Base-by-base conservation (phyloP, 2,797 vertebrate species). In the Coccyzus lansbergi region DNA sequence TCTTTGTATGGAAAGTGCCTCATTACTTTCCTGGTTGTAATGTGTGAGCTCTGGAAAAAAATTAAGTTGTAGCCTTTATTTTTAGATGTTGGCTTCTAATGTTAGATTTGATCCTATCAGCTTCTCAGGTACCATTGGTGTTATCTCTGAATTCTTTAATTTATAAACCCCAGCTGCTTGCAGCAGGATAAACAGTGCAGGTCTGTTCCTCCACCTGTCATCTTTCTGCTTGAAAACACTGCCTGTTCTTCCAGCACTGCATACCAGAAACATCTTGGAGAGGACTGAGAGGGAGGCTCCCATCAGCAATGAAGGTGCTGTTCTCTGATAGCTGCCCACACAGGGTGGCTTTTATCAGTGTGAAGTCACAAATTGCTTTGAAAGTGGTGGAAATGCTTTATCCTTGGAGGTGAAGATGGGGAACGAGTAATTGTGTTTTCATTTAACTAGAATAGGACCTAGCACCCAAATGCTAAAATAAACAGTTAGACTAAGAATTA, bases 241-340 rank as follows among this genome's bases (percentile, higher is more conserved):
- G 28, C 6, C 25, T 0, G 0, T 53, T 22, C 51, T 59, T 64
- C 36, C 10, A 33, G 38, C 18, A 18, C 9, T 1, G 1, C 44
- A 17, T 0, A 0, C 15, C 1, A 0, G 29, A 59, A 64, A 34
- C 25, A 25, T 18, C 63, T 82, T 2, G 0, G 52, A 67, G 31
- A 78, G 16, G 28, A 48, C 19, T 1, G 1, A 42, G 24, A 51
- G 26, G 28, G 11, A n/a, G 0, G 4, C 38, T 70, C 55, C 56
- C 36, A 29, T 44, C 26, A 56, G 28, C 31, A 62, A 1, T 53
- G 68, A 75, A 53, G 36, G n/a, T 62, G 31, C 17, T 67, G 18
- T 65, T 29, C 14, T 49, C 24, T 71, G 71, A 15, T 33, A 36
- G 12, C 12, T 79, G 9, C 42, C 13, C 14, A 18, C 24, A 10